Base-by-base conservation (phyloP, 1,140 invertebrate species). In the Drosophila auraria region DNA sequence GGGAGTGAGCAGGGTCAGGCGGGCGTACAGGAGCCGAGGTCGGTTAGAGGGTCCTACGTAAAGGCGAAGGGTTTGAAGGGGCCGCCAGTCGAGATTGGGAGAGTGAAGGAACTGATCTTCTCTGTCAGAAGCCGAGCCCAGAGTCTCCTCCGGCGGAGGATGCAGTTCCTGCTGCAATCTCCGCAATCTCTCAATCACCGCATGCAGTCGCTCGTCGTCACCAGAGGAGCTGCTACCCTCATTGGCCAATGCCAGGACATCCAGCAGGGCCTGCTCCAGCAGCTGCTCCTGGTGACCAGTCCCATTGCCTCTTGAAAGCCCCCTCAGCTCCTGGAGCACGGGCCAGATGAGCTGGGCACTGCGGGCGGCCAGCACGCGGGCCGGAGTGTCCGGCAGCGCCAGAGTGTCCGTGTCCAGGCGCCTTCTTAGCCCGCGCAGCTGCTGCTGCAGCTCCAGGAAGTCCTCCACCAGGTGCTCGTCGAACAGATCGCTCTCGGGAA, bases 401-500 rank as follows among this genome's bases (percentile, higher is more conserved):
- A 89, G 44, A 1, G 78, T 63, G 7, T 89, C 74, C 5, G 64
- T 66, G 5, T 61, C 44, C 15, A 87, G 49, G 15, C 45, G 57
- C 0, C 7, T 23, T 0, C n/a, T 50, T 25, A 58, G 75, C 0
- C 44, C 33, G 8, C 75, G 74, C 42, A 92, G 25, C 40, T 84
- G 72, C 0, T 65, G 56, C 78, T 87, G 59, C 1, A 92, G 47
- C 17, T 60, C 54, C 0, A 90, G 50, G n/a, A 92, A 91, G n/a
- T 92, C 84, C 44, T 87, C 78, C 1, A 90, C 59, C 15, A 92
- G 56, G 25, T 87, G 84, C 40, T 87, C 86, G 49, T 92, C 87
- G 15, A 78, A 87, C 0, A 92, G 70, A 81, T 92, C 91, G 23
- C 83, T 81, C 58, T 92, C 91, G 9, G 91, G 91, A 38, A 92